phyloP scores from a whole-genome alignment of 2,888 invertebrate genomes.

The Neoaliturus tenellus region DNA sequence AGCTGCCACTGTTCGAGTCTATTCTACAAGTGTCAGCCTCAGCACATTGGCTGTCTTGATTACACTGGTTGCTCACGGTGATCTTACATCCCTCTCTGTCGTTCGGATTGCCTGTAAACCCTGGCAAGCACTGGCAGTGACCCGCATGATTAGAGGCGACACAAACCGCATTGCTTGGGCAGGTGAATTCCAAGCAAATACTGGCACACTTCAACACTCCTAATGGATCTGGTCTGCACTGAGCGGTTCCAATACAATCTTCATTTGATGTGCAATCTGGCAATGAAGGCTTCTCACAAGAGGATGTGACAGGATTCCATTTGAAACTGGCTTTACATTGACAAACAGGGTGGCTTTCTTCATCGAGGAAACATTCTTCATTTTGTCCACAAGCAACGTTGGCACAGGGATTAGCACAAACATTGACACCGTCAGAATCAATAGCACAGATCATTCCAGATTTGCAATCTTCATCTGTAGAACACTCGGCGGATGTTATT shows the following conservation, averaged over 20 bases:
- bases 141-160: slow-evolving; percentile 83
- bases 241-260: slow-evolving; percentile 82
- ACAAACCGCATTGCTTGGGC: slow-evolving; percentile 90
- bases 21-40: slow-evolving; percentile 88
- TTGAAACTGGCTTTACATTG: slow-evolving; percentile 86
- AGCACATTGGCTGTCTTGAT: slow-evolving; percentile 86
- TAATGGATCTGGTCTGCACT: slow-evolving; percentile 89
- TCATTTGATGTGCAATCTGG: slow-evolving; percentile 85
- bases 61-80: slow-evolving; percentile 84
- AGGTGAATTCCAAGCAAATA: slow-evolving; percentile 88
- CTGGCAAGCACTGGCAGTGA: slow-evolving; percentile 88
- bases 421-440: slow-evolving; percentile 78
- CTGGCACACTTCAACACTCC: slow-evolving; percentile 89
- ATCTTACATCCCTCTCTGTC: slow-evolving; percentile 91
- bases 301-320: slow-evolving; percentile 89
- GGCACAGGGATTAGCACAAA: slow-evolving; percentile 87
- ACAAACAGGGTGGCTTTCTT: slow-evolving; percentile 83
- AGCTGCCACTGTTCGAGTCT: slow-evolving; percentile 75
- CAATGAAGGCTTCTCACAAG: slow-evolving; percentile 91
- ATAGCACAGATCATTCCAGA: slow-evolving; percentile 82
- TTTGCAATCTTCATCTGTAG: slow-evolving; percentile 82
- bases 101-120: slow-evolving; percentile 93
- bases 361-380: slow-evolving; percentile 85
- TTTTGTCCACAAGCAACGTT: slow-evolving; percentile 89
- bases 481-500: slow-evolving; percentile 78